Percentiles rank a stretch among this genome's conserved stretches.
Conservation (phyloP, 2,888 invertebrate genomes). For the Hyposoter dolosus region DNA sequence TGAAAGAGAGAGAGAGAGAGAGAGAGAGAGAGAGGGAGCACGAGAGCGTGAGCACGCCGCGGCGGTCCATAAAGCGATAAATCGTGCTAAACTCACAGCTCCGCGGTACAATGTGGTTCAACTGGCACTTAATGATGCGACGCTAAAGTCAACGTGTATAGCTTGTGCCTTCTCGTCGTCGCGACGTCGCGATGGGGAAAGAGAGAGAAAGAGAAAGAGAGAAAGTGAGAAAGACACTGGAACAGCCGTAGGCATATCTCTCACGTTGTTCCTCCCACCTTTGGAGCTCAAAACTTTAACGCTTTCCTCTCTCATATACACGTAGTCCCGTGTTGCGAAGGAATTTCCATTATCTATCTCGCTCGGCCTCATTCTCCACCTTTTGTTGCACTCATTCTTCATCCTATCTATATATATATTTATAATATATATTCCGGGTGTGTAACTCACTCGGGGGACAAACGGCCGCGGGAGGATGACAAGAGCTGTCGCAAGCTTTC, state of each 20-base stretch:
- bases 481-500: constrained; percentile 59
- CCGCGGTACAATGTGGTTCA: constrained; percentile 72
- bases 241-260: constrained; percentile 41
- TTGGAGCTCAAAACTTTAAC: constrained; percentile 44
- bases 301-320: constrained; percentile 30
- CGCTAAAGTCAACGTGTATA: constrained; percentile 68
- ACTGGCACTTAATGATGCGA: constrained; percentile 78
- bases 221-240: constrained; percentile 58
- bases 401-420: constrained; percentile 27
- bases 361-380: constrained; percentile 54
- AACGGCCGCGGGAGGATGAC: constrained; percentile 57
- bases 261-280: constrained; percentile 44
- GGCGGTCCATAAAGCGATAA: constrained; percentile 81
- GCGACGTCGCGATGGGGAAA: constrained; percentile 57
- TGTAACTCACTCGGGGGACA: constrained; percentile 55
- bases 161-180: constrained; percentile 49
- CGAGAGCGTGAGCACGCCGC: constrained; percentile 67
- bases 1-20: constrained; percentile 48
- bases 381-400: constrained; percentile 55
- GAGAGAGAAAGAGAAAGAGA: constrained; percentile 61
- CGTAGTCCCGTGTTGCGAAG: constrained; percentile 33
- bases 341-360: constrained; percentile 62
- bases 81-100: constrained; percentile 78
- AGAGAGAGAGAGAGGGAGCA: constrained; percentile 46
- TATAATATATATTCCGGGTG: constrained; percentile 55